Evolutionary conservation across 2,888 invertebrate genomes (phyloP).

Genomic region (Drosophila birchii): DNA sequence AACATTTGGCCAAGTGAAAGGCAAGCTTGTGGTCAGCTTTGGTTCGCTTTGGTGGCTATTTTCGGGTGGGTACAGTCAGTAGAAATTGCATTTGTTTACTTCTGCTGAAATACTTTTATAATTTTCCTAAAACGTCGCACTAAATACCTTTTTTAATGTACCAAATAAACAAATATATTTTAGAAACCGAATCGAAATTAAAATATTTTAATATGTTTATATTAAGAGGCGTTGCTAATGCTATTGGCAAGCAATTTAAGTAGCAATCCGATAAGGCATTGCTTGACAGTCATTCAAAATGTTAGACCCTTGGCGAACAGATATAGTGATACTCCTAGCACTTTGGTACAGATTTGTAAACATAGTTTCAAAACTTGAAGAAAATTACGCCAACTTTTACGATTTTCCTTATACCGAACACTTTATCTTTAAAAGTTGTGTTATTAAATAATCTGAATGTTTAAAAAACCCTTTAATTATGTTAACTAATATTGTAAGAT

Average conservation of each 20-base stretch:
- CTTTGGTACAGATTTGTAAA: neutral
- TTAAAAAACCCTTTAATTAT: neutral
- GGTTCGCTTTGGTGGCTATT: slow-evolving; percentile 4
- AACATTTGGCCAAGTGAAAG: slow-evolving; percentile 32
- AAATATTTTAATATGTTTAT: neutral
- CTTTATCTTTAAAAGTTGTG: neutral
- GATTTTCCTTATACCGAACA: neutral
- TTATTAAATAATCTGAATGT: neutral
- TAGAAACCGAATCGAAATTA: neutral
- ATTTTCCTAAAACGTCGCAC: neutral
- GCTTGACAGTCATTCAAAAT: slow-evolving; percentile 6
- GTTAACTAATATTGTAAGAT: neutral
- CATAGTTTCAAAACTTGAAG: neutral
- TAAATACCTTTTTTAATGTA: neutral
- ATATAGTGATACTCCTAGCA: neutral
- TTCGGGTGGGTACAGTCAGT: neutral
- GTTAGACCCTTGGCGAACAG: slow-evolving; percentile 7
- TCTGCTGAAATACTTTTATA: neutral
- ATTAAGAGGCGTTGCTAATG: neutral
- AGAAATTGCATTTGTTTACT: neutral
- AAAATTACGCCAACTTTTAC: neutral
- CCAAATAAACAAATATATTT: slow-evolving; percentile 5
- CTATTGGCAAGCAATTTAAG: neutral
- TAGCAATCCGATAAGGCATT: too few species aligned
- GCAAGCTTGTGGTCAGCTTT: slow-evolving; percentile 18